Base-by-base conservation (phyloP, 2,797 vertebrate genomes). In the Mycteria americana region DNA sequence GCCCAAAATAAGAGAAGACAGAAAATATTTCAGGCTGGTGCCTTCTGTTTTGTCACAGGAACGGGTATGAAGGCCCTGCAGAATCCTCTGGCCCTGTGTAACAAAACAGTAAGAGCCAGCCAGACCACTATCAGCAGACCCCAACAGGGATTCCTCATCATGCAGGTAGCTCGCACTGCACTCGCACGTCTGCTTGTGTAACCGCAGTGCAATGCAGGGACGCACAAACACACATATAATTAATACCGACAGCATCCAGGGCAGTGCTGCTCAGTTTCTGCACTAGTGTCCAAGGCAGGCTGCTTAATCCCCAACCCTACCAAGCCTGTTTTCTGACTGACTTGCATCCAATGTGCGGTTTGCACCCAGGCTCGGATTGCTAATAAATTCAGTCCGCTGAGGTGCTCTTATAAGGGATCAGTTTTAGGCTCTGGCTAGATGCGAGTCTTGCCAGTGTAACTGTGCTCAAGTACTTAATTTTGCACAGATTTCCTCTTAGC, bases 21-120 rank as follows among this genome's bases (percentile, higher is more conserved):
- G 41, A 68, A 92, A 48, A 43, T 72, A 35, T 43, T 88, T 86
- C 63, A 50, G 51, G 12, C 24, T 51, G 11, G 17, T 85, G 35
- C n/a, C 75, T 95, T 95, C 72, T 95, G 33, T 70, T 81, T 84
- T 95, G 25, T 95, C 88, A 92, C n/a, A 72, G 85, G 67, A 75
- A 69, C 60, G 50, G 56, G 48, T 81, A 43, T 64, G 69, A 94
- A 74, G 87, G 14, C 86, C 94, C 73, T 82, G 73, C 76, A 63
- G 82, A 94, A 89, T 97, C 86, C 60, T 91, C 95, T 82, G 76
- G 18, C 16, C 41, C 41, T 30, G n/a, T 67, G 59, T 67, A 64
- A 94, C 33, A 72, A 82, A 96, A 59, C 78, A 95, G 10, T 25
- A 77, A n/a, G 46, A 91, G 30, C 73, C 59, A 90, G 51, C 27